phyloP scores from a whole-genome alignment of 2,797 vertebrate genomes.

The Peromyscus melanophrys region DNA sequence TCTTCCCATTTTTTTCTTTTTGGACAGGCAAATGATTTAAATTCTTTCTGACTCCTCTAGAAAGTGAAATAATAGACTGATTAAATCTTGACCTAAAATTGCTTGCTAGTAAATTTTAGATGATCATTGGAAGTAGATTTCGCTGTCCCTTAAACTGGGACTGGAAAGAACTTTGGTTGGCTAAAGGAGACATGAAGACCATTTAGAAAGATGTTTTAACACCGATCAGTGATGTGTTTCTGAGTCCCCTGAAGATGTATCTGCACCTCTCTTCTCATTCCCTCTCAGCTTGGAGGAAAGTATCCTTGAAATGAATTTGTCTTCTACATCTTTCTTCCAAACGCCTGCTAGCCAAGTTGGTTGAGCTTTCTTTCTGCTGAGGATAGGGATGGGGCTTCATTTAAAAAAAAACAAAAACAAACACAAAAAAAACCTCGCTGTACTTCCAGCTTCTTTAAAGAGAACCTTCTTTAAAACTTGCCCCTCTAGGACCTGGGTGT shows the following conservation, averaged over 20 bases:
- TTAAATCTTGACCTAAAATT: not conserved
- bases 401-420: no score
- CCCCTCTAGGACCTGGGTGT: not conserved
- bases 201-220: not conserved
- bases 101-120: constrained; percentile 22
- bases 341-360: not conserved
- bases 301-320: rapidly evolving
- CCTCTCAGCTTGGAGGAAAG: not conserved
- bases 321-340: not conserved
- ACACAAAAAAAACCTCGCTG: no score
- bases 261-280: not conserved
- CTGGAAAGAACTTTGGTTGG: not conserved
- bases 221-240: not conserved
- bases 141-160: not conserved
- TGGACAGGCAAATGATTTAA: not conserved
- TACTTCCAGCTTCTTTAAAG: not conserved
- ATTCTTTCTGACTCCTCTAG: not conserved
- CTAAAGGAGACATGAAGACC: not conserved
- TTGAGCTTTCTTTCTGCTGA: not conserved
- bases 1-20: not conserved
- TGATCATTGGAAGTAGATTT: not conserved
- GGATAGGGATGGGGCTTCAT: no score
- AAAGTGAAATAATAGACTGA: constrained; percentile 1
- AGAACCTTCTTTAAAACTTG: not conserved
- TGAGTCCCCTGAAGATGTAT: not conserved